Percentiles rank a stretch among this genome's conserved stretches.
Evolutionary conservation across 2,113 vertebrate species (phyloP).

Genomic region (Oophaga pumilio): DNA sequence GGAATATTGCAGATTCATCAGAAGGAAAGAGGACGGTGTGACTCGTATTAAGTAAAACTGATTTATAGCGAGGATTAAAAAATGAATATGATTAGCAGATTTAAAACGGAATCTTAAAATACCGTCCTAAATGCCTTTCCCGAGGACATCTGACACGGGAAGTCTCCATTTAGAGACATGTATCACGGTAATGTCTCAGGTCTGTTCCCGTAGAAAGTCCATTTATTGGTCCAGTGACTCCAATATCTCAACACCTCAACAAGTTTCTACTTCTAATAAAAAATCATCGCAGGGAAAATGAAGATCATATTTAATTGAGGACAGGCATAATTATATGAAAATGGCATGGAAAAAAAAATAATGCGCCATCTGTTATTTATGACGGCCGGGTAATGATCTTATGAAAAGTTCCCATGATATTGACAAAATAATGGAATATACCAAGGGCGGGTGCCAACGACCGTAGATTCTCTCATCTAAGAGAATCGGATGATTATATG

Average conservation of each 20-base stretch:
- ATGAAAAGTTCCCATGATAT: background rate
- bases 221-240: slow-evolving; percentile 49
- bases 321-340: background rate
- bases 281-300: slow-evolving; percentile 11
- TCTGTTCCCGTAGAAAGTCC: slow-evolving; percentile 4
- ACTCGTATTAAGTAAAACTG: slow-evolving; percentile 44
- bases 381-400: background rate
- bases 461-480: too few relatives aligned
- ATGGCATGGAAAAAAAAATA: background rate
- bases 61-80: slow-evolving; percentile 40
- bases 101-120: slow-evolving; percentile 17
- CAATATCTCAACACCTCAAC: slow-evolving; percentile 33
- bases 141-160: background rate
- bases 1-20: slow-evolving; percentile 48
- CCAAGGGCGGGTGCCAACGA: too few relatives aligned
- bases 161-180: slow-evolving; percentile 13
- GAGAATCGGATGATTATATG: too few relatives aligned
- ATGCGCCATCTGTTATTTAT: background rate
- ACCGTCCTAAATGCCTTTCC: background rate
- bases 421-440: too few relatives aligned
- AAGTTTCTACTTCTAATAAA: slow-evolving; percentile 2
- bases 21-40: slow-evolving; percentile 25
- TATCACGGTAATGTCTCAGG: background rate
- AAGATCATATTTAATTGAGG: background rate
- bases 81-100: slow-evolving; percentile 17